phyloP scores from a whole-genome alignment of 2,888 invertebrate genomes.

The Rhagonycha lutea region DNA sequence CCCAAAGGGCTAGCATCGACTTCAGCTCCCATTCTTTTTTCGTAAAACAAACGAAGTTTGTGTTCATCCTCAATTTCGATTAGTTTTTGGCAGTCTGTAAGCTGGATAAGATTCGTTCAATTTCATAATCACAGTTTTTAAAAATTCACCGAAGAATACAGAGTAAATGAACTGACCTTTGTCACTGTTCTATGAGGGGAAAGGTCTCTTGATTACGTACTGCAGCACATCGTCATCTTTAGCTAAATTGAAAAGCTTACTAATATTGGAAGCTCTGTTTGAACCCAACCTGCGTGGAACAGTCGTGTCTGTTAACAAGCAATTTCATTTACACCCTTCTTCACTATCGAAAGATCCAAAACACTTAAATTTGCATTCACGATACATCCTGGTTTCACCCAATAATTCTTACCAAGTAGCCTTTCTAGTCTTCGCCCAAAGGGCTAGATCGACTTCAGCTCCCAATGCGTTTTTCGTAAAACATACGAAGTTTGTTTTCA shows the following conservation, averaged over 20 bases:
- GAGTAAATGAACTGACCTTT: too few relatives aligned
- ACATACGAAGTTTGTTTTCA: conserved; percentile 95
- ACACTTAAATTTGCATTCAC: conserved; percentile 95
- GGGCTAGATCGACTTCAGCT: conserved; percentile 91
- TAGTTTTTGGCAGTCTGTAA: too few relatives aligned
- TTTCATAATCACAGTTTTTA: too few relatives aligned
- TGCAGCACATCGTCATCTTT: conserved; percentile 98
- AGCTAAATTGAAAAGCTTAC: conserved; percentile 92
- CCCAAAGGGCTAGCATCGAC: too few relatives aligned
- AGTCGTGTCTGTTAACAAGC: conserved; percentile 92
- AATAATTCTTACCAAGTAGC: conserved; percentile 91
- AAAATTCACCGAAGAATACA: too few relatives aligned
- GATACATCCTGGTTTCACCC: conserved; percentile 99
- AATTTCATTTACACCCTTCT: conserved; percentile 95
- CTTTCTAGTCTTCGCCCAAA: conserved; percentile 99
- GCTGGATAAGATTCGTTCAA: too few relatives aligned
- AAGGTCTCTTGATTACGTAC: conserved; percentile 93
- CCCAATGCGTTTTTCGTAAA: conserved; percentile 99
- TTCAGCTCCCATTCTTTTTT: too few relatives aligned
- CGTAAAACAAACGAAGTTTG: too few relatives aligned
- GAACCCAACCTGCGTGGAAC: conserved; percentile 96
- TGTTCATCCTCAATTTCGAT: too few relatives aligned
- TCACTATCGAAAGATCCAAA: conserved; percentile 90
- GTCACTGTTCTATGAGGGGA: too few relatives aligned
- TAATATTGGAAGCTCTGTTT: conserved; percentile 95